A percentile compares a stretch with the other conserved stretches of the same genome.
Evolutionary conservation across 2,797 vertebrate genomes (phyloP).

Genomic region (Staurois parvus): DNA sequence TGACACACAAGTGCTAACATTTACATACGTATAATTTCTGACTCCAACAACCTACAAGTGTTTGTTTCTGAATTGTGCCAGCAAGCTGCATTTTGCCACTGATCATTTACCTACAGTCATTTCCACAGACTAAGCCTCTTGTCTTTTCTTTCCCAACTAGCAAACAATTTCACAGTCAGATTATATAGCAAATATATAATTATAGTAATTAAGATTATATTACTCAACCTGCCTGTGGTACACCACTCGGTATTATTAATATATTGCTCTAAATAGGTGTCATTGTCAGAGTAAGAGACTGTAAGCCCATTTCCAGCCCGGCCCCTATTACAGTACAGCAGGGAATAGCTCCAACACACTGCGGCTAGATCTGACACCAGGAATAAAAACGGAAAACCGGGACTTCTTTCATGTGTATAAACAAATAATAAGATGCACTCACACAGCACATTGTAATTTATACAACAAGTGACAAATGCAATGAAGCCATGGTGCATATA

Average conservation of each 20-base stretch:
- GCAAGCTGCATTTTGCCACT: not conserved
- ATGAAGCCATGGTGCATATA: conserved; percentile 23
- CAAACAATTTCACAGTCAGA: conserved; percentile 38
- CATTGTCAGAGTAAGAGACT: conserved; percentile 27
- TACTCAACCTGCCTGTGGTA: conserved; percentile 41
- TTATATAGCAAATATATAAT: conserved; percentile 48
- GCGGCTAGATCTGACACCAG: not conserved
- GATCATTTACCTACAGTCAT: conserved; percentile 35
- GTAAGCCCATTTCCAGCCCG: conserved; percentile 25
- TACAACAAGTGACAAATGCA: conserved; percentile 30
- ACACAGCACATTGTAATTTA: conserved; percentile 35
- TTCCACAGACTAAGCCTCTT: conserved; percentile 37
- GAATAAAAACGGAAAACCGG: not conserved
- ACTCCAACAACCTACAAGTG: not conserved
- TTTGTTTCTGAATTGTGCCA: conserved; percentile 11
- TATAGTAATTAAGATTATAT: conserved; percentile 54
- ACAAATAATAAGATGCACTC: conserved; percentile 36
- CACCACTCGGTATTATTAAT: conserved; percentile 27
- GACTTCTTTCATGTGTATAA: conserved; percentile 9
- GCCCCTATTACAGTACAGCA: conserved; percentile 4
- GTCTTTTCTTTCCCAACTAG: conserved; percentile 44
- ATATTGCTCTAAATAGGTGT: conserved; percentile 38
- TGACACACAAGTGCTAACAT: too few species aligned
- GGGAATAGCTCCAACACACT: conserved; percentile 14
- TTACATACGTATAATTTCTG: not conserved